Conservation (phyloP, 1,140 invertebrate genomes). For the Apis florea region DNA sequence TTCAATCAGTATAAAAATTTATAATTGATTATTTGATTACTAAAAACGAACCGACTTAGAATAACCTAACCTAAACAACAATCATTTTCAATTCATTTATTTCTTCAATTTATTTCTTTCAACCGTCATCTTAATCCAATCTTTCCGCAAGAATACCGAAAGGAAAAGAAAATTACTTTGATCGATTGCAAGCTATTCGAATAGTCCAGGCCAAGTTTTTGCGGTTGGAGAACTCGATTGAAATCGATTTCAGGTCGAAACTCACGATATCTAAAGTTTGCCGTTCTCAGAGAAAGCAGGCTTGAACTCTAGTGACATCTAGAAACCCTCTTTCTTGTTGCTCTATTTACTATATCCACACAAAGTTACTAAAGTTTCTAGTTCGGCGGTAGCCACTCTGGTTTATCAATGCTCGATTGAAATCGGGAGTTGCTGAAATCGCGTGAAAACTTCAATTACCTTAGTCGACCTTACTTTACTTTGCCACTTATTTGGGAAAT, state of each 20-base stretch:
- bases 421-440: neutral
- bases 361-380: neutral
- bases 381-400: neutral
- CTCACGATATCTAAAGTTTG: conserved; percentile 5
- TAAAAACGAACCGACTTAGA: too few relatives aligned
- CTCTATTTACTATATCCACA: neutral
- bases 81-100: too few relatives aligned
- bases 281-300: neutral
- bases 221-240: neutral
- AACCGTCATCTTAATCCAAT: too few relatives aligned
- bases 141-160: neutral
- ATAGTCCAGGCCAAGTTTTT: neutral
- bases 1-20: too few relatives aligned
- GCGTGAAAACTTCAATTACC: neutral
- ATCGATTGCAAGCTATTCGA: neutral
- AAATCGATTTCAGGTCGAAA: conserved; percentile 1
- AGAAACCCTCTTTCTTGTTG: neutral
- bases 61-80: too few relatives aligned
- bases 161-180: neutral
- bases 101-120: neutral
- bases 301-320: neutral
- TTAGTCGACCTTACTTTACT: neutral
- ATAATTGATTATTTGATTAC: too few relatives aligned
- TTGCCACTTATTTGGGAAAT: too few relatives aligned
- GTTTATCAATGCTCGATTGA: neutral